Percentiles rank a stretch among this genome's conserved stretches.
phyloP scores from a whole-genome alignment of 2,113 vertebrate species.

The Murina feae region DNA sequence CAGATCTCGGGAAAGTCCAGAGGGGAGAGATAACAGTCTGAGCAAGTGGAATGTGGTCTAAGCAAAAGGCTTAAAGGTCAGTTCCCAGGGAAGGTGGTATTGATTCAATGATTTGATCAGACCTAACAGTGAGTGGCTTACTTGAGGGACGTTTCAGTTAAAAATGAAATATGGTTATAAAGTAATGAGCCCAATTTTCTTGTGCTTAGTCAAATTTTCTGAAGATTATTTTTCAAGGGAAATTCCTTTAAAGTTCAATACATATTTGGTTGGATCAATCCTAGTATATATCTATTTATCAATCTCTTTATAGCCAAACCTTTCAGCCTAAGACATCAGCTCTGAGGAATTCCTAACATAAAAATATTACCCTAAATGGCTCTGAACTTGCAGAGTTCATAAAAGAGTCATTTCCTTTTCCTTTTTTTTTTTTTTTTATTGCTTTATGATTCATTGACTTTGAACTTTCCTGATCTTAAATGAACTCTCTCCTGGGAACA shows the following conservation, averaged over 20 bases:
- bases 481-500: conserved; percentile 44
- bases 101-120: too few relatives aligned
- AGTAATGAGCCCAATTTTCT: not conserved
- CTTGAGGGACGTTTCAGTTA: not conserved
- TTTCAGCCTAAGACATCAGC: conserved; percentile 37
- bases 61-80: too few relatives aligned
- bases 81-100: too few relatives aligned
- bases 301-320: conserved; percentile 6
- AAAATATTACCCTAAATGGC: not conserved
- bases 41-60: too few relatives aligned
- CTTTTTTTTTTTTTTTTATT: conserved; percentile 38
- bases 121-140: not conserved
- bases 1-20: too few relatives aligned
- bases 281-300: not conserved
- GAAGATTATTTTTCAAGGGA: not conserved
- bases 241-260: conserved; percentile 14
- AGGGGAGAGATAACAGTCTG: too few relatives aligned
- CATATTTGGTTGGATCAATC: not conserved
- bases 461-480: conserved; percentile 54
- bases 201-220: conserved; percentile 7
- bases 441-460: conserved; percentile 68
- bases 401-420: conserved; percentile 41
- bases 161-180: conserved; percentile 7
- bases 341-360: conserved; percentile 30
- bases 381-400: conserved; percentile 34